These are phyloP conservation scores for Pontoporia blainvillei DNA, from an alignment of 2,113 vertebrate species.

Conservation along the genomic window DNA sequence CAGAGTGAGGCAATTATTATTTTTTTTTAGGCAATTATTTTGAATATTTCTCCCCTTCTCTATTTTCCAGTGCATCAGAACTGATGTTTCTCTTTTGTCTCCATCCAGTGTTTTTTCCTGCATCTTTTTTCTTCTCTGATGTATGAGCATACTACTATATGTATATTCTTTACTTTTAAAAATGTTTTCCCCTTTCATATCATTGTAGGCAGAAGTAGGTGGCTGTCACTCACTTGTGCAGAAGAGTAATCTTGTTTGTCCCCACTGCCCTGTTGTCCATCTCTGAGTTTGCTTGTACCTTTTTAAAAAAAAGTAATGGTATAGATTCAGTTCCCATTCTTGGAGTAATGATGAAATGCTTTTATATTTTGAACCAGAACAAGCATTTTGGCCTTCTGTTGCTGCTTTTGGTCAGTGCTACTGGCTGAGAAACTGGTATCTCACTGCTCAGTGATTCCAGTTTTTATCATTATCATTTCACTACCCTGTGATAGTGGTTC, in stretches of 20 bases:
- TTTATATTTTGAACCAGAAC: not conserved
- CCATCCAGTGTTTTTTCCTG: not conserved
- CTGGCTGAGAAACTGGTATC: not conserved
- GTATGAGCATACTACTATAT: not conserved
- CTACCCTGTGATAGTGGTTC: not conserved
- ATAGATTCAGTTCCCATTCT: not conserved
- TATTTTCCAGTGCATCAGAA: not conserved
- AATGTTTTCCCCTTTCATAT: not conserved
- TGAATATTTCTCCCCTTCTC: constrained; percentile 5
- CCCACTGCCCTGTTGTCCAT: not conserved
- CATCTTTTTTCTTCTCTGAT: not conserved
- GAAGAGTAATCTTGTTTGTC: not conserved
- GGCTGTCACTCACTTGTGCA: not conserved
- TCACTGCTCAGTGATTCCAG: not conserved
- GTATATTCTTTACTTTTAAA: not conserved
- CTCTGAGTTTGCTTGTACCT: not conserved
- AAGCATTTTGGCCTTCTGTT: constrained; percentile 9
- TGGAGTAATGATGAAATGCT: not conserved
- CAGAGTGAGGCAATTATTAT: not conserved
- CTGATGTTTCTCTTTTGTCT: constrained; percentile 1
- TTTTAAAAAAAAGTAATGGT: not conserved
- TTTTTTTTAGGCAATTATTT: not conserved
- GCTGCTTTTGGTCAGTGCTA: not conserved
- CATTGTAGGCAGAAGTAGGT: not conserved
- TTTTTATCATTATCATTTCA: not conserved